Evolutionary conservation across 1,140 invertebrate species (phyloP), one percentile per base, ranked within the genome.

Genomic region (Idris sp.): DNA sequence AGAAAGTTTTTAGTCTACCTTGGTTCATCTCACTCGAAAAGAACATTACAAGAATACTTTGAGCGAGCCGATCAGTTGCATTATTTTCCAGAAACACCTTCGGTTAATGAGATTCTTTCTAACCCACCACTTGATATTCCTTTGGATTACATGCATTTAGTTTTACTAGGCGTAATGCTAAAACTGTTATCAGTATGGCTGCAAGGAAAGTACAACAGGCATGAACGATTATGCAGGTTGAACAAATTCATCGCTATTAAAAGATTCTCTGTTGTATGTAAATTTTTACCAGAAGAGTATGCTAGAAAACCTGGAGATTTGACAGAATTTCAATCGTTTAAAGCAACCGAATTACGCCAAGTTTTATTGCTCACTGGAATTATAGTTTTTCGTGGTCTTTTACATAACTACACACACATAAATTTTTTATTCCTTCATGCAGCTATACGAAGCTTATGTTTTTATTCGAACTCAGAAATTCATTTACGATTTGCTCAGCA

Each of bases 101-200:
- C 22, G 5, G 4, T 43, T 5, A 13, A 43, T 28, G 5, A 2
- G 5, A 19, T 41, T 9, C 10, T 22, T 9, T 41, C 18, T n/a
- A 22, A 22, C 22, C 18, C 18, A 22, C 1, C 11, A 41, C 18
- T 10, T 41, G 16, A 41, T 19, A 18, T 41, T 18, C 40, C 40
- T 26, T 43, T 43, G 2, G 40, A 43, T 6, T 43, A 43, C n/a
- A 43, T 43, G 40, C 40, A 43, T 14, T 11, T 43, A 11, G 40
- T 43, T 11, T 43, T 43, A 9, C 40, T 43, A 2, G 40, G 40
- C 2, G 33, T 35, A 3, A 35, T 14, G 10, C n/a, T 6, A 2
- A 35, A 35, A 35, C n/a, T 14, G 11, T 11, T 35, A 11, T 35
- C 10, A 13, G 33, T 35, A 35, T 35, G 33, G 33, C 11, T 43